Conservation (phyloP, 2,888 invertebrate genomes). For the Epinotia nisella region DNA sequence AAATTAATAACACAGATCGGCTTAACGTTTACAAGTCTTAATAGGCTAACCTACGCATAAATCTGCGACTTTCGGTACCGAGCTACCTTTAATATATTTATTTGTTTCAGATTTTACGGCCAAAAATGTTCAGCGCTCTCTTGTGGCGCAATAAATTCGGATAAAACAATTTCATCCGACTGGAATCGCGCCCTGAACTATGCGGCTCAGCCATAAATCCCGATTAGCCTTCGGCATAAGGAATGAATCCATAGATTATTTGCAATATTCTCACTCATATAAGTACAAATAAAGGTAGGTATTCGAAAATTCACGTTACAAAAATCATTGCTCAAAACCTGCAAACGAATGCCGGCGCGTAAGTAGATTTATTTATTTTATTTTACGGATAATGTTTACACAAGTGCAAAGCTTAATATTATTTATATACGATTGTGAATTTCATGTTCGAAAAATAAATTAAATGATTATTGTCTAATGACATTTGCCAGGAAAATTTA, state of each 20-base stretch:
- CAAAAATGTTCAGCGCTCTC: conserved; percentile 69
- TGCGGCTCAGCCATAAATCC: conserved; percentile 73
- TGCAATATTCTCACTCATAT: conserved; percentile 60
- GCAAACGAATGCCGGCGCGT: conserved; percentile 9
- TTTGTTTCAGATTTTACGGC: conserved; percentile 61
- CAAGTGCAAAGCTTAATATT: conserved; percentile 12
- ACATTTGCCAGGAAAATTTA: too few relatives aligned
- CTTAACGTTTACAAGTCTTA: conserved; percentile 15
- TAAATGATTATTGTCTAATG: too few relatives aligned
- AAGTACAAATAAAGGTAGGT: conserved; percentile 52
- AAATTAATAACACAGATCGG: conserved; percentile 27
- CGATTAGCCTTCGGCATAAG: conserved; percentile 71
- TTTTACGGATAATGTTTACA: conserved; percentile 20
- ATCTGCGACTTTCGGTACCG: conserved; percentile 21
- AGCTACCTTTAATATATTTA: conserved; percentile 56
- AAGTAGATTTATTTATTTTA: neutral
- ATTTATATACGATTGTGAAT: neutral
- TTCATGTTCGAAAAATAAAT: too few relatives aligned
- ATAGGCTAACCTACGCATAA: conserved; percentile 33
- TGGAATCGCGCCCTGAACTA: conserved; percentile 73
- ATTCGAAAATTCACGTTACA: conserved; percentile 22
- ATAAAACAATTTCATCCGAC: conserved; percentile 79
- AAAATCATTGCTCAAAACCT: conserved; percentile 23
- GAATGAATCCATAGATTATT: conserved; percentile 68
- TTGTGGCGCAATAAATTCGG: conserved; percentile 74